phyloP scores from a whole-genome alignment of 2,113 vertebrate species.

The Nycticebus coucang region DNA sequence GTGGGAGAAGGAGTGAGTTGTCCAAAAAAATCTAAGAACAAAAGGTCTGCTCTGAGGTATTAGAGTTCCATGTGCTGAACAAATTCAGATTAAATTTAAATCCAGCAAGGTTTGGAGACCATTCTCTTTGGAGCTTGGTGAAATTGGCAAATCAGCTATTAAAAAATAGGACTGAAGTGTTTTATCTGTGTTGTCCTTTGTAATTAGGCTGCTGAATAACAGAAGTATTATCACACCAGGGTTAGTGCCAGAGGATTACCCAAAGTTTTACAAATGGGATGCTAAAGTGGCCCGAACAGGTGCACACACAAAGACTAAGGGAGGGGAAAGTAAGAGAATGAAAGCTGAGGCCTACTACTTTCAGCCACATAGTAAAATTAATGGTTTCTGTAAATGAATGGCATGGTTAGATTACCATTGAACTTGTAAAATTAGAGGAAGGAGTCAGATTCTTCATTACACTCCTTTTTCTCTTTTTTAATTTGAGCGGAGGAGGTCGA shows the following conservation, averaged over 20 bases:
- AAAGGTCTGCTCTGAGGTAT: slow-evolving; percentile 47
- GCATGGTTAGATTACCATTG: slow-evolving; percentile 89
- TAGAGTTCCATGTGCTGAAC: slow-evolving; percentile 61
- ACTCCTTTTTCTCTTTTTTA: slow-evolving; percentile 83
- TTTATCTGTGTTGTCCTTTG: slow-evolving; percentile 90
- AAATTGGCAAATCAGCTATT: slow-evolving; percentile 84
- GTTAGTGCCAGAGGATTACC: slow-evolving; percentile 96
- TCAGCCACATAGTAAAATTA: slow-evolving; percentile 89
- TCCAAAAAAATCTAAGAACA: slow-evolving; percentile 45
- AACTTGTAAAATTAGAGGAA: slow-evolving; percentile 89
- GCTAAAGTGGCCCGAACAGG: slow-evolving; percentile 97
- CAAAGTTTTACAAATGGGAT: slow-evolving; percentile 95
- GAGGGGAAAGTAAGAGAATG: slow-evolving; percentile 88
- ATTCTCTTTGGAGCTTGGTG: slow-evolving; percentile 82
- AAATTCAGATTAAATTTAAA: slow-evolving; percentile 83
- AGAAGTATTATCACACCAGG: slow-evolving; percentile 96
- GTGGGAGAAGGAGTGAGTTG: background rate
- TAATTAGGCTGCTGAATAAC: slow-evolving; percentile 95
- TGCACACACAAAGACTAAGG: slow-evolving; percentile 94
- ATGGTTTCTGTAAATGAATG: slow-evolving; percentile 90
- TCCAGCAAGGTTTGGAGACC: slow-evolving; percentile 82
- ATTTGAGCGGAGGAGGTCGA: slow-evolving; percentile 83
- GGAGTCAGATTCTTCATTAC: slow-evolving; percentile 88
- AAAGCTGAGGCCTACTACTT: slow-evolving; percentile 91
- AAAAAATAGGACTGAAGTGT: slow-evolving; percentile 85